phyloP scores from a whole-genome alignment of 1,140 invertebrate genomes.

The Drosophila erecta region DNA sequence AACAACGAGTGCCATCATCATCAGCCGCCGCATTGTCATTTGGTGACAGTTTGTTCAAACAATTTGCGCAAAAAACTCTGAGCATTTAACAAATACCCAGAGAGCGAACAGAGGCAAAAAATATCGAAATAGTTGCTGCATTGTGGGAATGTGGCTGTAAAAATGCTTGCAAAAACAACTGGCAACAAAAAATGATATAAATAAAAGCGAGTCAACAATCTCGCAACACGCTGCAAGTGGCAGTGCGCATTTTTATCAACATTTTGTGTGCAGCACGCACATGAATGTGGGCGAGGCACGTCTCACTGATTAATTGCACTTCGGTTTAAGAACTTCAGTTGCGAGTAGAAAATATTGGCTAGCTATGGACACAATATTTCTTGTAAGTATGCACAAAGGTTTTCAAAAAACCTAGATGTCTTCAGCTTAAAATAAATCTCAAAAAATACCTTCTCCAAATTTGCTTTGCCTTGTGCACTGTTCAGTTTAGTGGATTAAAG shows the following conservation, averaged over 20 bases:
- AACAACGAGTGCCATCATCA: conserved; percentile 41
- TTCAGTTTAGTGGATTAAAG: conserved; percentile 10
- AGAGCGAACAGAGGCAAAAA: conserved; percentile 20
- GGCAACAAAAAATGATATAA: conserved; percentile 46
- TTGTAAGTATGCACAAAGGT: neutral
- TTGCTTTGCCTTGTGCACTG: neutral
- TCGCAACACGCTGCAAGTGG: conserved; percentile 79
- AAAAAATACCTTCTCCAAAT: neutral
- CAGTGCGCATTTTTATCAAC: conserved; percentile 71
- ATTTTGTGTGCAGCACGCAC: conserved; percentile 59
- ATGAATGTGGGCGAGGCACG: conserved; percentile 65
- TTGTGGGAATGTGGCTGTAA: conserved; percentile 31
- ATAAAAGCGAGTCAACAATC: conserved; percentile 71
- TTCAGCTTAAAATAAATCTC: too few relatives aligned
- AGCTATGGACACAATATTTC: neutral
- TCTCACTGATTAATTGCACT: conserved; percentile 77
- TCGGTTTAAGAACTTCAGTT: conserved; percentile 31
- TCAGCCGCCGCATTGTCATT: conserved; percentile 35
- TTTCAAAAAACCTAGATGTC: neutral
- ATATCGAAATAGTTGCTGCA: conserved; percentile 54
- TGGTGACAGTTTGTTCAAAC: conserved; percentile 56
- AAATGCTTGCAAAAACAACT: conserved; percentile 9
- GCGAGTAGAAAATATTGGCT: conserved; percentile 20
- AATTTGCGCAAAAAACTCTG: conserved; percentile 51
- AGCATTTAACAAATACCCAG: conserved; percentile 54